Percentiles rank a stretch among this genome's conserved stretches.
Conservation (phyloP, 2,113 vertebrate species). For the Ploceus nigricollis region DNA sequence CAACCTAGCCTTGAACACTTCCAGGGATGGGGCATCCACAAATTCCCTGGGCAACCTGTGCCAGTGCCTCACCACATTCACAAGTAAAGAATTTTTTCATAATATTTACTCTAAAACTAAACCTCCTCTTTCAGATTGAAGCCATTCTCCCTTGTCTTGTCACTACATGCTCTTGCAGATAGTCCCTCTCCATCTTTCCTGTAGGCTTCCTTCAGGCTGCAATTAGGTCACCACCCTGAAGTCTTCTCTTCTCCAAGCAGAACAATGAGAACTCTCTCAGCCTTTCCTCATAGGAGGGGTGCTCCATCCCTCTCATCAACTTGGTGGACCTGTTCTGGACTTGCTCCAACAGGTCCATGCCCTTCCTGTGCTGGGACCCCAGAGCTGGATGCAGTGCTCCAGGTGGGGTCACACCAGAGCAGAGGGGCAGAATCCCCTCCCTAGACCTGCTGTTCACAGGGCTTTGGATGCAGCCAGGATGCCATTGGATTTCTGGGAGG, state of each 20-base stretch:
- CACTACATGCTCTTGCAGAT: neutral
- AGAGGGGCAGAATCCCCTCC: neutral
- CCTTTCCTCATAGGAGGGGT: neutral
- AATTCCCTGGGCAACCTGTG: neutral
- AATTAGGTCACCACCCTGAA: neutral
- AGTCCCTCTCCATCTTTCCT: neutral
- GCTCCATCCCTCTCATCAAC: neutral
- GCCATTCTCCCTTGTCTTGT: neutral
- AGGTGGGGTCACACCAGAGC: neutral
- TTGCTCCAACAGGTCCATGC: rapidly evolving
- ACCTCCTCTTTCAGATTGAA: neutral
- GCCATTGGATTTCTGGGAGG: neutral
- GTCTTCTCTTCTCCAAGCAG: neutral
- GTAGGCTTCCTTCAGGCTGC: neutral
- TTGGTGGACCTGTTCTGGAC: neutral
- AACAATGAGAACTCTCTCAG: neutral
- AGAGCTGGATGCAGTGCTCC: neutral
- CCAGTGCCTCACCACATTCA: neutral
- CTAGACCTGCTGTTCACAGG: rapidly evolving
- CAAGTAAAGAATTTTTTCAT: neutral
- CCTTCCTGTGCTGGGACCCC: neutral
- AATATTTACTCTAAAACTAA: neutral
- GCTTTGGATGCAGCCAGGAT: neutral
- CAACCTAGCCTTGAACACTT: neutral
- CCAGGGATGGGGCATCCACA: neutral